Base-by-base conservation (phyloP, 2,888 invertebrate genomes). In the Leucozona laternaria region DNA sequence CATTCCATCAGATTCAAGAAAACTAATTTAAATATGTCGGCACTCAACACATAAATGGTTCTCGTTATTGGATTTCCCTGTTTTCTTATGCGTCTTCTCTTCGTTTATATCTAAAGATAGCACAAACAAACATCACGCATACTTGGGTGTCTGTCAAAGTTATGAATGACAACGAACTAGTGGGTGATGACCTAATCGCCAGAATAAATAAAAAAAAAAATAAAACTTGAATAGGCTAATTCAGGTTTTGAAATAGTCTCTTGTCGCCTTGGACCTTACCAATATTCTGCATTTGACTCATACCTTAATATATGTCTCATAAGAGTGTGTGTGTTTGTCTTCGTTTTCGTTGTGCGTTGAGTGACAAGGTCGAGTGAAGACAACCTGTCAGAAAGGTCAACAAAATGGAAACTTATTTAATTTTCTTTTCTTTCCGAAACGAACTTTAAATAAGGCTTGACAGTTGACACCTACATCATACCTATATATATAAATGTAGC, bases 131-230 rank as follows among this genome's bases (percentile, higher is more conserved):
- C 22, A 34, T 13, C 25, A 64, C 37, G 50, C 60, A 62, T 34
- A 25, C 31, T n/a, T n/a, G 4, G n/a, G 45, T 31, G 17, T 71
- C 31, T 40, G 34, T 20, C 45, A 57, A 25, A 45, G 20, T 31
- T 40, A 45, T 62, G 66, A 70, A 79, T 79, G 83, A 83, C 79
- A 75, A 57, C 6, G n/a, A 75, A 34, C 71, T n/a, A 25, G 84
- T 76, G 84, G 80, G 80, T 80, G 84, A 80, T 80, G 84, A 80
- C 64, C 76, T 80, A 85, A 85, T 85, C 84, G 66, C 73, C 37
- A 37, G 31, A 71, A 53, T 37, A 22, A 68, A 68, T 37, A 68
- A 60, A 15, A 11, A 20, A 31, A 31, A 17, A 31, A 31, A 6
- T 55, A 25, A 34, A 72, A 62, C 55, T 37, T 68, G 45, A 66